Evolutionary conservation across 2,888 invertebrate genomes (phyloP).

Genomic region (Leptinotarsa rubiginosa): DNA sequence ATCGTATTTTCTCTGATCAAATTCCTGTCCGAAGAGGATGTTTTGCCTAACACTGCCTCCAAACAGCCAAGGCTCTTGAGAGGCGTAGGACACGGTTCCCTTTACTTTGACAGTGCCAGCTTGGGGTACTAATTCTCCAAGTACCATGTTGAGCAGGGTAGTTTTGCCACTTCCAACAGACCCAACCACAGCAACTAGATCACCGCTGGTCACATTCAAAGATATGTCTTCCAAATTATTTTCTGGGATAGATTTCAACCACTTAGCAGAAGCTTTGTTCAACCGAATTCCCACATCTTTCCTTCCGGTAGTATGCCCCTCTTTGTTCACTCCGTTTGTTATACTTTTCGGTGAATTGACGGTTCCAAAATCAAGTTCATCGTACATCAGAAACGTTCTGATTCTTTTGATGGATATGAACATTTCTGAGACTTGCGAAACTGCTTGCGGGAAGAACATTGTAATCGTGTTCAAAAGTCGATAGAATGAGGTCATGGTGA

Average conservation of each 20-base stretch:
- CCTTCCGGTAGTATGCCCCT: neutral
- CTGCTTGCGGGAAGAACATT: conserved; percentile 73
- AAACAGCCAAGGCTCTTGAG: conserved; percentile 87
- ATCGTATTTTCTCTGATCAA: conserved; percentile 75
- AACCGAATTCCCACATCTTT: conserved; percentile 39
- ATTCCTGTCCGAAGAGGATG: conserved; percentile 85
- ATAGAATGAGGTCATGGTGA: conserved; percentile 81
- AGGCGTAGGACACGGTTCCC: conserved; percentile 80
- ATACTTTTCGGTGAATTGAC: neutral
- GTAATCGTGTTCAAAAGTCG: conserved; percentile 76
- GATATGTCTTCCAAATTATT: conserved; percentile 71
- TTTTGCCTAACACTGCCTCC: conserved; percentile 89
- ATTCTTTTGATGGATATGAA: conserved; percentile 61
- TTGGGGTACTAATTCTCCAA: conserved; percentile 78
- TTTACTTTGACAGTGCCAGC: conserved; percentile 75
- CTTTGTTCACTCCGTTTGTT: neutral
- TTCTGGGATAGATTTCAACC: conserved; percentile 65
- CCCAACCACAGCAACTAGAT: conserved; percentile 70
- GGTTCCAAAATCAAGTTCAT: conserved; percentile 29
- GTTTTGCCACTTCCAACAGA: conserved; percentile 75
- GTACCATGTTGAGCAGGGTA: conserved; percentile 68
- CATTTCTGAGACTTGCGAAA: conserved; percentile 78
- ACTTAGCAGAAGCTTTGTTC: conserved; percentile 74
- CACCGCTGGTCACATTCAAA: conserved; percentile 74
- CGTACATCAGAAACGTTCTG: conserved; percentile 69